Conservation (phyloP, 2,797 vertebrate species). For the Numenius phaeopus region DNA sequence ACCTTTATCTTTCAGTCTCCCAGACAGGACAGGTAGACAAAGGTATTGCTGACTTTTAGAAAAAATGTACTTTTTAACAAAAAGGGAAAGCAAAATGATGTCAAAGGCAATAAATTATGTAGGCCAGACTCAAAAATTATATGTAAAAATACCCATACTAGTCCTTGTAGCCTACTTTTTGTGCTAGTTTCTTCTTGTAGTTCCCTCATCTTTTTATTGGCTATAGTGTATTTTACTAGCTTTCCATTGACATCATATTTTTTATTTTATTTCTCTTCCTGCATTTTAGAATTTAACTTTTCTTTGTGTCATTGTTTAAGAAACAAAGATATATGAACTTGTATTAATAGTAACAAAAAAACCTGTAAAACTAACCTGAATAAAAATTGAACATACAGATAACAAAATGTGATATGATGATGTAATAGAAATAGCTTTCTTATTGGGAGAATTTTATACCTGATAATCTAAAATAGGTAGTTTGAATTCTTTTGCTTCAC, state of each 20-base stretch:
- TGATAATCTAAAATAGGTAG: not conserved
- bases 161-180: conserved; percentile 84
- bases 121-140: conserved; percentile 89
- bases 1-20: conserved; percentile 99
- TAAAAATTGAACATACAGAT: not conserved
- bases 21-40: conserved; percentile 99
- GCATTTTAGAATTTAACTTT: conserved; percentile 78
- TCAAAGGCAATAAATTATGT: conserved; percentile 89
- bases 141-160: conserved; percentile 82
- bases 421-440: not conserved
- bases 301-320: conserved; percentile 68
- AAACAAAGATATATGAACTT: not conserved
- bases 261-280: conserved; percentile 81
- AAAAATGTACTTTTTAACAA: conserved; percentile 85
- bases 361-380: not conserved
- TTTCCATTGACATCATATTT: conserved; percentile 79
- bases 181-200: conserved; percentile 82
- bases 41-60: conserved; percentile 95
- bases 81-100: conserved; percentile 89
- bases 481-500: not conserved
- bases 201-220: conserved; percentile 83
- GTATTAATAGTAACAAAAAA: not conserved
- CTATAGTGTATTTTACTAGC: conserved; percentile 82
- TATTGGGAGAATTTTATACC: not conserved
- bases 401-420: not conserved